A percentile compares a stretch with the other conserved stretches of the same genome.
These are phyloP conservation scores for Apamea anceps DNA, from an alignment of 2,888 invertebrate genomes.

Conservation along the genomic window DNA sequence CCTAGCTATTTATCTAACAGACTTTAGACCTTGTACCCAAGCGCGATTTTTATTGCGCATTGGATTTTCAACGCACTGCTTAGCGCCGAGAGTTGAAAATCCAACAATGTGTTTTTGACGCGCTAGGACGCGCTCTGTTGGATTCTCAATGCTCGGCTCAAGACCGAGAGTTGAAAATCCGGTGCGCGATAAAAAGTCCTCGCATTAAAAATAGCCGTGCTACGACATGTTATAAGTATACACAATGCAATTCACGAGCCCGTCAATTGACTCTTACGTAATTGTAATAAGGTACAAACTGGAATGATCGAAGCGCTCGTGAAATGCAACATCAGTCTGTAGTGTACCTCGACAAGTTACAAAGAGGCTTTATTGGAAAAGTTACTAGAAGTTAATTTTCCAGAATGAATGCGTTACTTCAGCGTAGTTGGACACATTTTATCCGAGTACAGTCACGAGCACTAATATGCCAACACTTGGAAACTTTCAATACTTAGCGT, in stretches of 20 bases:
- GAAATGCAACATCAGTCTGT: not conserved
- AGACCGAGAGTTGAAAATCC: not conserved
- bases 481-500: too few relatives aligned
- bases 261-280: not conserved
- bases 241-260: not conserved
- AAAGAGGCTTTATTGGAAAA: constrained; percentile 13
- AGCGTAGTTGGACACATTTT: not conserved
- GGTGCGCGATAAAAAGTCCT: not conserved
- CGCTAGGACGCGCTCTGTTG: not conserved
- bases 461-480: too few relatives aligned
- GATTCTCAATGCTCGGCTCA: not conserved
- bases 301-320: not conserved
- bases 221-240: not conserved
- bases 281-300: constrained; percentile 6
- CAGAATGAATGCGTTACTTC: not conserved
- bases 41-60: too few relatives aligned
- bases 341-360: not conserved
- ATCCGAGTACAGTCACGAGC: not conserved
- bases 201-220: too few relatives aligned
- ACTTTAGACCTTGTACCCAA: not conserved
- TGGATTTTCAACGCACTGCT: too few relatives aligned
- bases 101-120: not conserved
- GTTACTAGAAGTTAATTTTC: constrained; percentile 1
- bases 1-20: not conserved
- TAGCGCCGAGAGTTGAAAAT: too few relatives aligned